These are phyloP conservation scores for Gastrophryne carolinensis DNA, from an alignment of 2,797 vertebrate genomes.

Conservation along the genomic window DNA sequence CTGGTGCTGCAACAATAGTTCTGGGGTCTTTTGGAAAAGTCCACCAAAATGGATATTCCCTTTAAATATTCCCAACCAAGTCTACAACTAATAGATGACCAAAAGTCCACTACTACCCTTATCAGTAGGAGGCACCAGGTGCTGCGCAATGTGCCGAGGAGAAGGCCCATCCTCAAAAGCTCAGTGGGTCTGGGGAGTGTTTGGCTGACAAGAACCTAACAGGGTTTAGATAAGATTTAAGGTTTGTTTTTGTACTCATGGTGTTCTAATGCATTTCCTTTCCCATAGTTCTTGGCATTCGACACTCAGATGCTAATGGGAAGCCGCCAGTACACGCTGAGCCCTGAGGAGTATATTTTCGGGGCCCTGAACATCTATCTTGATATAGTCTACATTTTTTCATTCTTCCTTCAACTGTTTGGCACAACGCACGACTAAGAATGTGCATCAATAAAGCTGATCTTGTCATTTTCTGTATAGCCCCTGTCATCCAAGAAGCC, in stretches of 20 bases:
- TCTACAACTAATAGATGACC: too few species aligned
- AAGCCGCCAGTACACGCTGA: conserved; percentile 82
- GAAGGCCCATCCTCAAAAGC: too few species aligned
- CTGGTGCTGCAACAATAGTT: too few species aligned
- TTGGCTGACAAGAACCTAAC: too few species aligned
- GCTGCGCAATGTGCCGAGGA: too few species aligned
- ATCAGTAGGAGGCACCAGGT: too few species aligned
- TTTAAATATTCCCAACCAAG: too few species aligned
- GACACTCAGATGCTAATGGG: conserved; percentile 94
- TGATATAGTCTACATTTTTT: conserved; percentile 91
- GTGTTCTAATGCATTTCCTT: conserved; percentile 56
- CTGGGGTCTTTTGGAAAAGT: too few species aligned
- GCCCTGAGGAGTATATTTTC: conserved; percentile 90
- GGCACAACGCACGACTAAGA: conserved; percentile 64
- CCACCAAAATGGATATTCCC: too few species aligned
- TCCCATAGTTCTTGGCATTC: conserved; percentile 85
- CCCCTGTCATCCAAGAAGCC: neutral
- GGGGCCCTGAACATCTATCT: conserved; percentile 92
- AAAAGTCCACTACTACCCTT: too few species aligned
- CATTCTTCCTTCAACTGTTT: conserved; percentile 89
- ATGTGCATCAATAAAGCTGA: neutral
- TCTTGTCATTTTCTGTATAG: neutral
- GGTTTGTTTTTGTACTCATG: neutral
- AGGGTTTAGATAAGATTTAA: too few species aligned
- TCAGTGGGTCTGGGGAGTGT: too few species aligned